Evolutionary conservation across 1,140 invertebrate genomes (phyloP).

Genomic region (Acromyrmex heyeri): DNA sequence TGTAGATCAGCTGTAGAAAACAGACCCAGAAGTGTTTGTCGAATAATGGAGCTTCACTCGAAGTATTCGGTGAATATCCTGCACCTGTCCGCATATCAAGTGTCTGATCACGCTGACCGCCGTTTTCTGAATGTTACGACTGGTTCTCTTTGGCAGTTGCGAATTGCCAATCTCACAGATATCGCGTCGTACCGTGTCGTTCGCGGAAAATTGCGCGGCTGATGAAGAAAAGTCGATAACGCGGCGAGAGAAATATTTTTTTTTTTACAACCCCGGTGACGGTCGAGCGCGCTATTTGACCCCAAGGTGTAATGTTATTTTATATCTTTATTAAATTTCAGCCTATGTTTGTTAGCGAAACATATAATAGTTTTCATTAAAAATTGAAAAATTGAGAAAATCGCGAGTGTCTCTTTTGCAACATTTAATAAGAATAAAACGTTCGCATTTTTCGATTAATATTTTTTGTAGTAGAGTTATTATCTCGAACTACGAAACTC

Average conservation of each 20-base stretch:
- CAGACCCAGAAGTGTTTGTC: background rate
- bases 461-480: background rate
- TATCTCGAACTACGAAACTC: background rate
- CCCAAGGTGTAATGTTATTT: conserved; percentile 45
- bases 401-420: background rate
- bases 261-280: conserved; percentile 43
- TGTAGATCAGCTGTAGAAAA: no score
- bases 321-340: conserved; percentile 52
- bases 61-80: background rate
- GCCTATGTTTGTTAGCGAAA: conserved; percentile 20
- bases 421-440: background rate
- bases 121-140: conserved; percentile 51
- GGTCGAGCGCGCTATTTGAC: conserved; percentile 37
- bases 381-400: conserved; percentile 20
- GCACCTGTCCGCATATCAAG: conserved; percentile 34
- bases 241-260: conserved; percentile 42
- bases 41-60: background rate
- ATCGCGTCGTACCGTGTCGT: conserved; percentile 25
- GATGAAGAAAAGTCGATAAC: conserved; percentile 56
- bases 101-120: conserved; percentile 40
- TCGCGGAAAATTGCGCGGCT: conserved; percentile 37
- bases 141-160: conserved; percentile 1
- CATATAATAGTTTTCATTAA: conserved; percentile 1
- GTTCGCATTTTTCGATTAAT: background rate
- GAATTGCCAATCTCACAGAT: conserved; percentile 44